Evolutionary conservation across 2,113 vertebrate genomes (phyloP).

Genomic region (Sterna hirundo): DNA sequence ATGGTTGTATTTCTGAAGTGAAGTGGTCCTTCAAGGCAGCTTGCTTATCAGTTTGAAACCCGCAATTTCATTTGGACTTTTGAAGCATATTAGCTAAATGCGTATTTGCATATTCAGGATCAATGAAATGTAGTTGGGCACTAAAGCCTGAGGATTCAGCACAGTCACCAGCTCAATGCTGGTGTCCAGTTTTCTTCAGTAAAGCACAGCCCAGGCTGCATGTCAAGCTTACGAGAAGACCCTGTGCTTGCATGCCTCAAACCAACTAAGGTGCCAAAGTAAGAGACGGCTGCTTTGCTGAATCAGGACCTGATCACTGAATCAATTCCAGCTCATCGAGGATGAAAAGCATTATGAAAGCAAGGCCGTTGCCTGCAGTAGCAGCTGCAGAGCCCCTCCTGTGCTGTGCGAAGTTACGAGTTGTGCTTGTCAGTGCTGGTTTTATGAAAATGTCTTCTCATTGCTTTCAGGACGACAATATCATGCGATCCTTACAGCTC

Average conservation of each 20-base stretch:
- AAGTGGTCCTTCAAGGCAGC: not conserved
- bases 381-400: not conserved
- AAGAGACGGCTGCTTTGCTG: not conserved
- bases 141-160: not conserved
- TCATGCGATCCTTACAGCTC: constrained; percentile 95
- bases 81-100: not conserved
- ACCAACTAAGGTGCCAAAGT: not conserved
- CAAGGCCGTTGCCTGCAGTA: not conserved
- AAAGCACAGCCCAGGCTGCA: not conserved
- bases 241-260: not conserved
- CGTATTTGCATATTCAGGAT: not conserved
- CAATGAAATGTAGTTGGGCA: not conserved
- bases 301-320: not conserved
- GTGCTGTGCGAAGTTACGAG: not conserved
- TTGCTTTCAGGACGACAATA: constrained; percentile 90
- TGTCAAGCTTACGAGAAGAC: not conserved
- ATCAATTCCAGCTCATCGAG: not conserved
- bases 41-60: not conserved
- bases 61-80: not conserved
- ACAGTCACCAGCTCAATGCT: not conserved
- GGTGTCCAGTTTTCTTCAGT: not conserved
- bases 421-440: not conserved
- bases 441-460: not conserved
- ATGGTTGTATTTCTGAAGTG: not conserved
- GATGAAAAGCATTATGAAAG: not conserved